Percentiles rank a stretch among this genome's conserved stretches.
Conservation (phyloP, 2,113 vertebrate genomes). For the Carollia perspicillata region DNA sequence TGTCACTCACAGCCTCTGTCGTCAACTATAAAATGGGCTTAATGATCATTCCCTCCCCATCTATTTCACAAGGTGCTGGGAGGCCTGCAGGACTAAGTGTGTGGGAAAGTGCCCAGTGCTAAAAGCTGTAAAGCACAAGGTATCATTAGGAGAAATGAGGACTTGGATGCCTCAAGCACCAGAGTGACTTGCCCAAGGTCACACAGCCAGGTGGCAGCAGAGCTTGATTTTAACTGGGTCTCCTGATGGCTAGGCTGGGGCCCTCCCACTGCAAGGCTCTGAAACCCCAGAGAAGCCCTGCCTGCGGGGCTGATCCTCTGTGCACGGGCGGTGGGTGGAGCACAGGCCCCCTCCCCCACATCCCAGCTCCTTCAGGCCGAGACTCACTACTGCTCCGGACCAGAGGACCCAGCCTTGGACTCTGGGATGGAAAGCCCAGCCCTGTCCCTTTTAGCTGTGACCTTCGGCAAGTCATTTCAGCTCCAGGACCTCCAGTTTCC, state of each 20-base stretch:
- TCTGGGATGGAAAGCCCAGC: neutral
- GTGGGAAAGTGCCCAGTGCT: neutral
- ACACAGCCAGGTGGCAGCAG: neutral
- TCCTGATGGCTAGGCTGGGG: neutral
- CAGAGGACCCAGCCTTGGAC: neutral
- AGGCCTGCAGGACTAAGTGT: neutral
- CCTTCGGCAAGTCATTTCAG: neutral
- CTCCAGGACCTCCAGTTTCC: neutral
- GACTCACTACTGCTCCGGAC: neutral
- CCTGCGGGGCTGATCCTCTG: neutral
- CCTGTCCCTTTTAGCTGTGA: neutral
- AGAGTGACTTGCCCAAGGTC: neutral
- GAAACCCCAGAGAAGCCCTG: neutral
- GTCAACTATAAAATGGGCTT: neutral
- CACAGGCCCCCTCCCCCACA: no score
- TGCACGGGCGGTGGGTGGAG: neutral
- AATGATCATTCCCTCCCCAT: neutral
- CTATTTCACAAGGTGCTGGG: neutral
- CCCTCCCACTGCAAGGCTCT: neutral
- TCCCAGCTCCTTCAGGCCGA: neutral
- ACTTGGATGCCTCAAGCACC: neutral
- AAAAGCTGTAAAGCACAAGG: neutral
- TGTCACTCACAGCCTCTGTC: neutral
- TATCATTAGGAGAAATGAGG: neutral
- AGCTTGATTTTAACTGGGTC: neutral